Percentiles rank a stretch among this genome's conserved stretches.
phyloP scores from a whole-genome alignment of 2,888 invertebrate species.

The Drosophila prolongata region DNA sequence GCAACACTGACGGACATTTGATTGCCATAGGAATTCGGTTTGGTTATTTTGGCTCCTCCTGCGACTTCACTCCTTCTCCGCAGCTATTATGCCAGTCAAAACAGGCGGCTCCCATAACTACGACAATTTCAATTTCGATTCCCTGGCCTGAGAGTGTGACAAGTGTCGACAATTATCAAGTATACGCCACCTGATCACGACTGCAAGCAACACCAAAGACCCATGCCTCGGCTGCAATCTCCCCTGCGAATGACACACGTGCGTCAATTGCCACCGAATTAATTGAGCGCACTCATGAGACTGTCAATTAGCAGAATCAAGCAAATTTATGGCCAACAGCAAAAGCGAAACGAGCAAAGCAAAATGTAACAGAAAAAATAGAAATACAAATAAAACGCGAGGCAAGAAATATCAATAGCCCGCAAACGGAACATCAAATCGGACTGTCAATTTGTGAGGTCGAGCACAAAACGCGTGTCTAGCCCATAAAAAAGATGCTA shows the following conservation, averaged over 20 bases:
- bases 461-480: constrained; percentile 62
- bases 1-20: constrained; percentile 10
- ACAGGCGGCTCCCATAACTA: constrained; percentile 14
- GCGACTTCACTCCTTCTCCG: background rate
- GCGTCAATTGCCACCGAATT: constrained; percentile 71
- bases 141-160: constrained; percentile 45
- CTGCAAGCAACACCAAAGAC: constrained; percentile 13
- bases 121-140: constrained; percentile 62
- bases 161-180: constrained; percentile 76
- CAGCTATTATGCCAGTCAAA: background rate
- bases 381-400: constrained; percentile 20
- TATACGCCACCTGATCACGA: constrained; percentile 68
- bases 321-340: constrained; percentile 61
- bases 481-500: constrained; percentile 65
- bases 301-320: constrained; percentile 67
- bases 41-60: constrained; percentile 2
- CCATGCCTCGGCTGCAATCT: background rate
- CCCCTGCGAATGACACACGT: constrained; percentile 43
- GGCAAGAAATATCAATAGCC: constrained; percentile 30
- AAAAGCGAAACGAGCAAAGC: constrained; percentile 9
- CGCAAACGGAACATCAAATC: constrained; percentile 38
- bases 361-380: constrained; percentile 25
- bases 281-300: constrained; percentile 74
- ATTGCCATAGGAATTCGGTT: constrained; percentile 17
- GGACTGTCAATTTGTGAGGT: constrained; percentile 46